Evolutionary conservation across 2,888 invertebrate species (phyloP), one percentile per base, ranked within the genome.

Genomic region (Teleogryllus oceanicus): DNA sequence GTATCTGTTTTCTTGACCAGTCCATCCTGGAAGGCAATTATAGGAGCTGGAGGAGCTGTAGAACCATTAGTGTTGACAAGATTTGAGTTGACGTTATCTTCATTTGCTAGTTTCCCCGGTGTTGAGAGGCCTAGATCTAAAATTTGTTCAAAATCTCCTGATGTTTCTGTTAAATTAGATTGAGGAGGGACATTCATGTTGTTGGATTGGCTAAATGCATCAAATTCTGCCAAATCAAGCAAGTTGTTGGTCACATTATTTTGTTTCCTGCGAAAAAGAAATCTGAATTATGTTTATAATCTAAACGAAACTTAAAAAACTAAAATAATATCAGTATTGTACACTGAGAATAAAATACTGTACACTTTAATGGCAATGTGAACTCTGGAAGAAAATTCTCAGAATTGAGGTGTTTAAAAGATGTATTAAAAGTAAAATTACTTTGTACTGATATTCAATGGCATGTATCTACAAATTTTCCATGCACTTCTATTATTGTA

Each of bases 221-320:
- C 11, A 85, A 87, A 87, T 83, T 87, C 87, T 85, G 88, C 87
- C 84, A 89, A 86, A 86, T 89, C 89, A 85, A 89, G 86, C 84
- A 89, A 86, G 85, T 88, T 88, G 87, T 88, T 88, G 84, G 88
- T 88, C 85, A 87, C 88, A 86, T 88, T 89, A 86, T 88, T 88
- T 85, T 88, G 87, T 84, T 87, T 88, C 85, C 88, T 89, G 87
- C 82, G 87, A 84, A 37, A 81, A 79, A 81, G 78, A 49, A 75
- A 50, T 16, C 37, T 37, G 8, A 37, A 37, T 37, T 37, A 37
- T 37, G 37, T 37, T 37, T 37, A 37, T 8, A 37, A 5, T 37
- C 37, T 37, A 5, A 37, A 37, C 8, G 37, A 37, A 37, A 37
- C 8, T 37, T 37, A 37, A 37, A 21, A 37, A 37, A 8, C 37